Conservation (phyloP, 2,888 invertebrate species). For the Drosophila flavopinicola region DNA sequence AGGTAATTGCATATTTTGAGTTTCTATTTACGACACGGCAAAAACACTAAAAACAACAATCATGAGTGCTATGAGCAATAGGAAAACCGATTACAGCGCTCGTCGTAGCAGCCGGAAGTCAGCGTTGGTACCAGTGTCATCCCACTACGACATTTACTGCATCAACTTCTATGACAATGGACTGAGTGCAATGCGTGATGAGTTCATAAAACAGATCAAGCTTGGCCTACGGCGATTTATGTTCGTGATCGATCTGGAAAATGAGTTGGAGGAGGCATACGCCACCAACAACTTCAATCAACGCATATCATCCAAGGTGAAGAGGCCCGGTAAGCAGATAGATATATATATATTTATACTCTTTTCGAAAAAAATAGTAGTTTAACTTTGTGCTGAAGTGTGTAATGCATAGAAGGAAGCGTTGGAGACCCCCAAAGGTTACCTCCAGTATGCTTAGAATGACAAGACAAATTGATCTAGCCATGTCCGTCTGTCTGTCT, state of each 20-base stretch:
- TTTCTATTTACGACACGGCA: conserved; percentile 32
- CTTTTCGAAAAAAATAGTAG: too few relatives aligned
- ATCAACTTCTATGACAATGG: conserved; percentile 71
- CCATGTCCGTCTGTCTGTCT: too few relatives aligned
- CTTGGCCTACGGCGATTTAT: conserved; percentile 62
- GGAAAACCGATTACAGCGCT: conserved; percentile 6
- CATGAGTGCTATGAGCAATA: conserved; percentile 43
- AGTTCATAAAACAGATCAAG: conserved; percentile 62
- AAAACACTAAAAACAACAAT: conserved; percentile 17
- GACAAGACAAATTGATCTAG: too few relatives aligned
- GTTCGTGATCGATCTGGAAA: conserved; percentile 71
- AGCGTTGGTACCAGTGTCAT: rapidly evolving
- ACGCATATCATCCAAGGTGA: conserved; percentile 11
- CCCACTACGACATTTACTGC: conserved; percentile 63
- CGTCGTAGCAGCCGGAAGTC: conserved; percentile 27
- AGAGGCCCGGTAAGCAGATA: conserved; percentile 20
- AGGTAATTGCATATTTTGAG: conserved; percentile 5
- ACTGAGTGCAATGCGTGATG: conserved; percentile 65
- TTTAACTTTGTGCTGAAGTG: too few relatives aligned
- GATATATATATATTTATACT: background rate
- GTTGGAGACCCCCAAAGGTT: too few relatives aligned
- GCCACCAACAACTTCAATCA: background rate
- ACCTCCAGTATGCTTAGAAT: too few relatives aligned
- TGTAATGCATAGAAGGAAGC: too few relatives aligned
- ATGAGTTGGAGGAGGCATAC: conserved; percentile 34